Base-by-base conservation (phyloP, 1,140 invertebrate species). In the Hestina assimilis region DNA sequence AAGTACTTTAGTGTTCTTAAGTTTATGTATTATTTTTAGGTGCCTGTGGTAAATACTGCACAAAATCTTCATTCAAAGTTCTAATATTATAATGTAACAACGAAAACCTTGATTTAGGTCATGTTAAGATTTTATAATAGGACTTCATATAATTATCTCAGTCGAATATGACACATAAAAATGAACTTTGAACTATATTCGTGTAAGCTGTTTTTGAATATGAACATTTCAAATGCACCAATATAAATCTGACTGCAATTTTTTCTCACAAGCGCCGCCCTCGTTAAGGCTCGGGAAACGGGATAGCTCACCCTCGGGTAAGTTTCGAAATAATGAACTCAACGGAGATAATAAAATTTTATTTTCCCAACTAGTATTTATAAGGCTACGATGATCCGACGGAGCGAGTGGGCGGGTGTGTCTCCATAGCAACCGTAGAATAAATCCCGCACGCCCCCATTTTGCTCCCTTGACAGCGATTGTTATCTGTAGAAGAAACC, bases 291-390 rank as follows among this genome's bases (percentile, higher is more conserved):
- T 54, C 68, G 69, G 64, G 60, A 68, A 72, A 67, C 59, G 55
- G 48, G 48, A 53, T 42, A 63, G 43, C 59, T 64, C 60, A 65
- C 59, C 68, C 75, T 66, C 66, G 70, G 70, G 66, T 74, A 71
- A 82, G 64, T 73, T 75, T 70, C 51, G 55, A 68, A 84, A 79
- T 84, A 87, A 84, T 83, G 80, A 83, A 84, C 72, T 79, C 63
- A 58, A 63, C 56, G 69, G 61, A 72, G 75, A 86, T 87, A 82
- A 87, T 84, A 87, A 83, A 83, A 85, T 81, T 83, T 83, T 85
- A 83, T 87, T 85, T 78, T 83, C 75, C 63, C 74, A 69, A 82
- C 72, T 79, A 79, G 69, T 78, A 76, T 80, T 80, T 80, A 80
- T 69, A 78, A 75, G 74, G 71, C 67, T 69, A 63, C 73, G 81